Percentiles rank a stretch among this genome's conserved stretches.
phyloP scores from a whole-genome alignment of 2,113 vertebrate species.

The Sphyrna mokarran region DNA sequence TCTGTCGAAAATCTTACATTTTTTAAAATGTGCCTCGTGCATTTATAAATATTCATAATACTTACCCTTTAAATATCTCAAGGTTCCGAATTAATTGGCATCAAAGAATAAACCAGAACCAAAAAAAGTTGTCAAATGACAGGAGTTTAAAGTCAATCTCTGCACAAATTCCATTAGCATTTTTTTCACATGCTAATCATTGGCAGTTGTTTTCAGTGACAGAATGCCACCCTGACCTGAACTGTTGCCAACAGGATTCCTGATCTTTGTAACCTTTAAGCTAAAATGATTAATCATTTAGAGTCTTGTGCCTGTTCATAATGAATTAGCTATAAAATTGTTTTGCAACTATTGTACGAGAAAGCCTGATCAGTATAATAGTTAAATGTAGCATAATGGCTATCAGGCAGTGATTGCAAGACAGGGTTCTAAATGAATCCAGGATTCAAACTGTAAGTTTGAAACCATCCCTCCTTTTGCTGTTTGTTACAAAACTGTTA shows the following conservation, averaged over 20 bases:
- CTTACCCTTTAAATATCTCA: slow-evolving; percentile 16
- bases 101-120: background rate
- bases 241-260: slow-evolving; percentile 5
- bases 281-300: slow-evolving; percentile 30
- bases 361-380: slow-evolving; percentile 1
- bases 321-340: slow-evolving; percentile 29
- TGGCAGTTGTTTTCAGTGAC: background rate
- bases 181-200: background rate
- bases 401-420: background rate
- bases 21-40: background rate
- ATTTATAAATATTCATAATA: background rate
- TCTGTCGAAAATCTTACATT: background rate
- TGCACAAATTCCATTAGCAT: background rate
- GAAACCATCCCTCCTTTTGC: background rate
- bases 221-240: slow-evolving; percentile 7
- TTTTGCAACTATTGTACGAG: background rate
- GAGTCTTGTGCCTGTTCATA: background rate
- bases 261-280: slow-evolving; percentile 25
- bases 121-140: background rate
- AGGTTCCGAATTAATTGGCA: background rate
- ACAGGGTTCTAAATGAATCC: background rate
- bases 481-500: background rate
- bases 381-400: background rate
- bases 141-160: background rate
- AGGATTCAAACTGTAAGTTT: background rate